Evolutionary conservation across 1,140 invertebrate species (phyloP), one percentile per base, ranked within the genome.

Genomic region (Drosophila serrata): DNA sequence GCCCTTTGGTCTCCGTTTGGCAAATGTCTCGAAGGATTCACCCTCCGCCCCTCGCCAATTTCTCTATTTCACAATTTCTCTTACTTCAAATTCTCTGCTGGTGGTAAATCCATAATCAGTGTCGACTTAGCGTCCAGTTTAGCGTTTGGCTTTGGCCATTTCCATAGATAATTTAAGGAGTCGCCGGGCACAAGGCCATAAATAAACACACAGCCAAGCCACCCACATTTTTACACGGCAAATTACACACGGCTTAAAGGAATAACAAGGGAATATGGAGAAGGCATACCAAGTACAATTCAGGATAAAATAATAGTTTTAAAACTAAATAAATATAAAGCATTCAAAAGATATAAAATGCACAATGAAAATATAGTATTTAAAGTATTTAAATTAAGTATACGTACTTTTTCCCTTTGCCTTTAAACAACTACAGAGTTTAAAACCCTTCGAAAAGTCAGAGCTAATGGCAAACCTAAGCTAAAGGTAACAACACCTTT

Each of bases 231-330:
- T 65, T 74, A 82, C 62, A 68, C 46, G 49, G 76, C 74, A 80
- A 80, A 88, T 88, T 84, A 88, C 85, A 84, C 73, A 81, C 49
- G 65, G 73, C 70, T 88, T 80, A 60, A 84, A 61, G 67, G 57
- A 19, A 31, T 40, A 61, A 62, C 51, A 42, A 35, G 65, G 8
- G 65, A n/a, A 40, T 24, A 22, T 48, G 13, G 37, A 35, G 33
- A 65, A 31, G 33, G 22, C 24, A 11, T 17, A 46, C 37, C 24
- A 37, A 9, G 19, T 6, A 42, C 48, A 67, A 15, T 27, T 24
- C 29, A 0, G 56, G 29, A 24, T n/a, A 15, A 8, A 17, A 63
- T 6, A 31, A 29, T 63, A 62, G 37, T 24, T 15, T 24, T 22
- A 9, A 27, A 27, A 29, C 6, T 49, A 6, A 19, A 3, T 29